phyloP scores from a whole-genome alignment of 2,888 invertebrate genomes.

The Trichopoda pennipes region DNA sequence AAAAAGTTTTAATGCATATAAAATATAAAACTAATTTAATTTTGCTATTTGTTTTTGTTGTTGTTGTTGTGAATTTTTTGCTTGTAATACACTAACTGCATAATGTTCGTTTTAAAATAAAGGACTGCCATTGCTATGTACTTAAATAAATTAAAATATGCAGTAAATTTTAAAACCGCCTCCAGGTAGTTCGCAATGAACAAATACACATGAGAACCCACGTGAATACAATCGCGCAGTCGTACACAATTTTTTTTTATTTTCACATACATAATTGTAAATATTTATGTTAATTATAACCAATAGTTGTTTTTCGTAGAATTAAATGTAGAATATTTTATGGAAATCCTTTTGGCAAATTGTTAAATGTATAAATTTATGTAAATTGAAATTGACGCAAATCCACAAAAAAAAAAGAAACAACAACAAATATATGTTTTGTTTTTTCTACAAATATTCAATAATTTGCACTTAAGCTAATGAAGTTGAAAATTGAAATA shows the following conservation, averaged over 20 bases:
- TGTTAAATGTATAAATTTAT: constrained; percentile 64
- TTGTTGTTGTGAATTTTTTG: background rate
- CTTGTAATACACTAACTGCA: background rate
- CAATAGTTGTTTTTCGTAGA: constrained; percentile 55
- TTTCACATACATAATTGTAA: constrained; percentile 2
- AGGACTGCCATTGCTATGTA: background rate
- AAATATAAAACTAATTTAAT: too few species aligned
- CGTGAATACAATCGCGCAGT: background rate
- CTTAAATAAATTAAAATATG: constrained; percentile 25
- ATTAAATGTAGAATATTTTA: constrained; percentile 46
- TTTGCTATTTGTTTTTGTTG: background rate
- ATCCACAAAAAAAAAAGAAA: constrained; percentile 33
- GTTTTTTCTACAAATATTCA: constrained; percentile 1
- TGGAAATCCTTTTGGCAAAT: constrained; percentile 59
- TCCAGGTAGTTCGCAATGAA: constrained; percentile 27
- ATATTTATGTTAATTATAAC: constrained; percentile 64
- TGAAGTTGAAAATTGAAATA: constrained; percentile 8
- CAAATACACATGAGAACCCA: background rate
- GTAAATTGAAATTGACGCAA: constrained; percentile 62
- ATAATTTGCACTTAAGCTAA: constrained; percentile 35
- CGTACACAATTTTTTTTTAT: background rate
- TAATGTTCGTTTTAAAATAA: background rate
- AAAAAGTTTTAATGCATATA: background rate
- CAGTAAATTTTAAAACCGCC: constrained; percentile 41
- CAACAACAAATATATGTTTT: background rate